Evolutionary conservation across 2,797 vertebrate species (phyloP), one percentile per base, ranked within the genome.

Genomic region (Acanthopagrus latus): DNA sequence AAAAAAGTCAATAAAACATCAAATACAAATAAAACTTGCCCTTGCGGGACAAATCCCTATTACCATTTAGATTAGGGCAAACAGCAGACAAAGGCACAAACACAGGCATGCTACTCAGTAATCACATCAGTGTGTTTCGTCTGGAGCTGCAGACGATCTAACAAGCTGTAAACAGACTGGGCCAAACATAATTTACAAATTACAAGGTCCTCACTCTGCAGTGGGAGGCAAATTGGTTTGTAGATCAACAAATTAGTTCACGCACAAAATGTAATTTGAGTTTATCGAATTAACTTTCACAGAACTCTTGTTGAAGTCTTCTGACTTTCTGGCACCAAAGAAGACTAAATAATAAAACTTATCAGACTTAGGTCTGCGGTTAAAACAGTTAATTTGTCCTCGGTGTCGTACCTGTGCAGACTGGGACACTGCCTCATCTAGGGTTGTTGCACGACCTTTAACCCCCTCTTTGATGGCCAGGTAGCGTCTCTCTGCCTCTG

Each of bases 361-460:
- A 67, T 71, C 20, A 59, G 56, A 70, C 17, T 18, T 33, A 33
- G 29, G 63, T 75, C 74, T 82, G 72, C 16, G 66, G 52, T 25
- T 60, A 20, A 66, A 2, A 60, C 17, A 23, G 7, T 17, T 4
- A 3, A 25, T 46, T 27, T 3, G 41, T 47, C 8, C 29, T 55
- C 43, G 21, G 48, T 17, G 43, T 54, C 50, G 0, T 95, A 99
- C 98, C 98, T 99, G 98, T 47, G 96, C 90, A 0, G 98, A 99
- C 87, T 99, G 98, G 0, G 98, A 97, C 76, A 98, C 94, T 0
- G 98, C 98, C 85, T 99, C 98, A 0, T 99, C 98, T 0, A 99
- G 92, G 0, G 93, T 90, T 1, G 96, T 87, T 0, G 98, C 98
- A 0, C 97, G 95, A 86, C 94, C 95, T 83, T 98, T 97, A 66